Base-by-base conservation (phyloP, 2,888 invertebrate genomes). In the Callyntrura guangdongensis region DNA sequence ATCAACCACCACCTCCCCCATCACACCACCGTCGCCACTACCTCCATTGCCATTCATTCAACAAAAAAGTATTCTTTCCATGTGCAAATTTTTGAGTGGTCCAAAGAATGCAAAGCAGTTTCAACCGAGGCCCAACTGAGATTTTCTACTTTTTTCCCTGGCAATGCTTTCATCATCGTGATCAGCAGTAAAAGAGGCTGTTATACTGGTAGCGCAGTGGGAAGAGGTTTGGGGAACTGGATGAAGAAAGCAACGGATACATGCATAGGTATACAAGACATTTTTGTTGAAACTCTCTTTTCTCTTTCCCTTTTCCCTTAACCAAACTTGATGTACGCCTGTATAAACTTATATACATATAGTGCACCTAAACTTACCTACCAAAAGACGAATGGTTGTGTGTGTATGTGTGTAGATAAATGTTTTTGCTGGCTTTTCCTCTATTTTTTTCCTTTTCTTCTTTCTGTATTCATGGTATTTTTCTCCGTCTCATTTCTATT, bases 21-120 rank as follows among this genome's bases (percentile, higher is more conserved):
- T n/a, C n/a, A n/a, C n/a, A n/a, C n/a, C n/a, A n/a, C n/a, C n/a
- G n/a, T n/a, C n/a, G 12, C 12, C 9, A 69, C 9, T 12, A 45
- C 49, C 36, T 27, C 77, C 53, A 56, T 49, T 20, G 17, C 9
- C 61, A 86, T 77, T 77, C 64, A 53, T 74, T 74, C 49, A 2
- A 22, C 20, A 64, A 61, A 20, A 86, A 56, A 86, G 64, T 87
- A 88, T 88, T 88, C 82, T 59, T 53, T 82, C 88, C 72, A 82
- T 88, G 88, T 88, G 88, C 88, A 82, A 88, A 88, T 87, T 69
- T 22, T 17, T 17, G 72, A 67, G 47, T 53, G 27, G 82, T 88
- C 47, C 5, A 36, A 88, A 88, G 87, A 88, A 88, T 88, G 88
- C 82, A 88, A 88, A 88, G 59, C 72, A 82, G 88, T 72, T 82